Base-by-base conservation (phyloP, 2,888 invertebrate genomes). In the Oscheius sp. region DNA sequence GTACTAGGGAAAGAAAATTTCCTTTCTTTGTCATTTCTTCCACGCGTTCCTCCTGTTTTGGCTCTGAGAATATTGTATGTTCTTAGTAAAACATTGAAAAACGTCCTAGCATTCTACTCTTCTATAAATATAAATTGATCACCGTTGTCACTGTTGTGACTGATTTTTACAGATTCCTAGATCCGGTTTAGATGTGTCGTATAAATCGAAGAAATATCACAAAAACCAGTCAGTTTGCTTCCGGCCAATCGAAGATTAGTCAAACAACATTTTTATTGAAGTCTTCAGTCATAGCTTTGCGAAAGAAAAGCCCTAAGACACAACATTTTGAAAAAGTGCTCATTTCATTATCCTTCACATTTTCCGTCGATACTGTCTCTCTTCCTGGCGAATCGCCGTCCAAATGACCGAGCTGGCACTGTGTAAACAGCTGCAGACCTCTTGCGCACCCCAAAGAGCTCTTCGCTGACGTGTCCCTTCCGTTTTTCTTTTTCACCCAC, bases 351-450 rank as follows among this genome's bases (percentile, higher is more conserved):
- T 41, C 41, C 12, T 3, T 3, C 41, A 12, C 12, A 12, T 3
- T 41, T 14, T 9, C 8, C 20, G 22, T 22, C 17, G 24, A 14
- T 20, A 47, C 12, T 4, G 24, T 2, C 24, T 47, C 24, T 20
- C 47, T 47, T 47, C 20, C 47, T 47, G 17, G 24, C 24, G 24
- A 24, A 47, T 41, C 59, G 38, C 59, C 59, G 59, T 59, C 44
- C 59, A 44, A 59, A 24, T 59, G 59, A 59, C 59, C 59, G 59
- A 59, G 59, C 44, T 59, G 44, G 59, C 59, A 59, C 59, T 59
- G 59, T 59, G 59, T 59, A 59, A 59, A 59, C 44, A 59, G 59
- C 59, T 59, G 59, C 59, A 17, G 57, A 28, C 28, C 59, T n/a
- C n/a, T n/a, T 44, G 59, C 59, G 59, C 59, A 59, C 41, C 41